A percentile compares a stretch with the other conserved stretches of the same genome.
phyloP scores from a whole-genome alignment of 2,113 vertebrate species.

The Leucosticte australis region DNA sequence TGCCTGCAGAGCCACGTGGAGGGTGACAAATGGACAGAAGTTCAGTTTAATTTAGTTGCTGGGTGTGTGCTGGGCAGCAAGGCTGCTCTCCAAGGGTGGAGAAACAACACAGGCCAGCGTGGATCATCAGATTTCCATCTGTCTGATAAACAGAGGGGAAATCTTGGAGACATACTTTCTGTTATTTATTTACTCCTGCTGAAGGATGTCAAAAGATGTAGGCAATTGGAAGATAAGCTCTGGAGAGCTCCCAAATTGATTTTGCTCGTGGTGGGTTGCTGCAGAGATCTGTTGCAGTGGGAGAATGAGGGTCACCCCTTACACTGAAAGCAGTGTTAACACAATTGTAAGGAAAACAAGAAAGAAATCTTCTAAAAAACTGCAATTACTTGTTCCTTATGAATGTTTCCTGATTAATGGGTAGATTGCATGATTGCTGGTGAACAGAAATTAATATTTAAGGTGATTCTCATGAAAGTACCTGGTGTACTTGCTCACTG shows the following conservation, averaged over 20 bases:
- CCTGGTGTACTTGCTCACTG: rapidly evolving
- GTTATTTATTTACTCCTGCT: background rate
- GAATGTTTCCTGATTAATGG: background rate
- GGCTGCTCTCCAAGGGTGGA: background rate
- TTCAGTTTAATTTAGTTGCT: background rate
- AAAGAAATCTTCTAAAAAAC: background rate
- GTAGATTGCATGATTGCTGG: background rate
- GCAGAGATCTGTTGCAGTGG: background rate
- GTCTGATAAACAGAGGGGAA: background rate
- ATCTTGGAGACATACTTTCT: background rate
- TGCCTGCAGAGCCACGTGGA: background rate
- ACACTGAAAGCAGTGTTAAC: background rate
- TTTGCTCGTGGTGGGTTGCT: background rate
- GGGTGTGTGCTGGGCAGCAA: background rate
- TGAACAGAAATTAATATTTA: background rate
- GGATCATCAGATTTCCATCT: background rate
- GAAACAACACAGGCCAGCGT: background rate
- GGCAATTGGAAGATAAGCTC: background rate
- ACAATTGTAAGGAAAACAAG: background rate
- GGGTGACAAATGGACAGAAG: background rate
- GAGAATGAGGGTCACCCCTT: background rate
- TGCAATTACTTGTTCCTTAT: background rate
- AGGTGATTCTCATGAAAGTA: background rate
- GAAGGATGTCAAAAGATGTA: background rate
- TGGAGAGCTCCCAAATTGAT: background rate